Evolutionary conservation across 2,113 vertebrate species (phyloP), one percentile per base, ranked within the genome.

Genomic region (Neoarius graeffei): DNA sequence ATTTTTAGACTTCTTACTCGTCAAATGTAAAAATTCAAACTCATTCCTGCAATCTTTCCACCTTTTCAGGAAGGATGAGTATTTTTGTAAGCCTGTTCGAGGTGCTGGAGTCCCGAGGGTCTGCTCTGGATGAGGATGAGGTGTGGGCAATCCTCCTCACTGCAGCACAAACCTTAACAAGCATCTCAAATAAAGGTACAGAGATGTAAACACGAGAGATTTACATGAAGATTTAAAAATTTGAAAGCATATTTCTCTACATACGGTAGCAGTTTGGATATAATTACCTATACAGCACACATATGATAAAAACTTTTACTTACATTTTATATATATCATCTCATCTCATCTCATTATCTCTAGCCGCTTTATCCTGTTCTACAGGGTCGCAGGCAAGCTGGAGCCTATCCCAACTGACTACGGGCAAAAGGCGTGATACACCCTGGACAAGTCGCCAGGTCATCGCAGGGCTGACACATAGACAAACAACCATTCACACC

Each of bases 61-160:
- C 30, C 3, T 74, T 42, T 48, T 1, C 52, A 85, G 50, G 52
- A 88, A 95, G 94, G n/a, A 97, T 97, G 96, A 96, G 88, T 30
- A 95, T 93, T 4, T 97, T 96, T 83, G 96, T 97, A 94, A 97
- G 96, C 85, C 94, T 99, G 94, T 94, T 96, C 25, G 96, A 97
- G 77, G 96, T 95, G 92, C 90, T 98, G 92, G 96, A 97, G 94
- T 95, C 93, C 89, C 95, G 95, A 92, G 96, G 95, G 62, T 95
- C 95, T 64, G 94, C 96, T 73, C 92, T 98, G 87, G 96, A 96
- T 42, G 97, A 98, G 87, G 95, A 95, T 50, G 97, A 98, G 91
- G 94, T 98, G 90, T 99, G 97, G 97, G 95, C 96, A 88, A 92
- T 98, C 35, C 93, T 98, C 30, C 93, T 94, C 1, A 89, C 95